Base-by-base conservation (phyloP, 2,113 vertebrate genomes). In the Taurulus bubalis region DNA sequence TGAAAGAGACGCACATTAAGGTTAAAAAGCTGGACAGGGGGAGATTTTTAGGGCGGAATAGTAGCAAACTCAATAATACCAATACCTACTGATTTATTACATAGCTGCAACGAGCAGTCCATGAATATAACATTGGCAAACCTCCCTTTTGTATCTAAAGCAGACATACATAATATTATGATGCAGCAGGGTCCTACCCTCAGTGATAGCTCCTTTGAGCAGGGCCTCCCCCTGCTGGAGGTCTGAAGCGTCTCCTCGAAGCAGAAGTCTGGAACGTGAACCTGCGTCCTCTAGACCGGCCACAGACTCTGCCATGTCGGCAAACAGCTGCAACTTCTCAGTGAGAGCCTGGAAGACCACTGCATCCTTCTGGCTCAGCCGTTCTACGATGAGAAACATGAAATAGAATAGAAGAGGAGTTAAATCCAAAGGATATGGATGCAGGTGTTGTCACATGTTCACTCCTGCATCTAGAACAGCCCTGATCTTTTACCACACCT, bases 251-350 rank as follows among this genome's bases (percentile, higher is more conserved):
- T 98, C 96, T 0, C 95, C 96, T 0, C 95, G 93, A 38, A 97
- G 91, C 36, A 98, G 92, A 18, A 96, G 91, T 11, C 88, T 90
- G 1, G 92, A 64, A 0, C 83, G 93, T 0, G 92, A 88, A 0
- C 87, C 85, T 0, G 77, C 1, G 3, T 98, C 96, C 71, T 97
- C 97, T 6, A 95, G 86, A 1, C 96, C 95, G 0, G 87, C 87
- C 65, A 95, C 82, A 66, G 95, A 86, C 77, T 96, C 96, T 0
- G 95, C 93, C 94, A 99, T 96, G 42, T 98, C 97, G 1, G 95
- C 90, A 91, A 97, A 99, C 84, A 98, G 95, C 90, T 97, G 97
- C 26, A 97, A 95, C 92, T 99, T 99, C 90, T 98, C 97, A 0
- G 69, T 85, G 0, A 99, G 96, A 36, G 93, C 95, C 79, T 96